Conservation (phyloP, 2,113 vertebrate genomes). For the Ibidorhyncha struthersii region DNA sequence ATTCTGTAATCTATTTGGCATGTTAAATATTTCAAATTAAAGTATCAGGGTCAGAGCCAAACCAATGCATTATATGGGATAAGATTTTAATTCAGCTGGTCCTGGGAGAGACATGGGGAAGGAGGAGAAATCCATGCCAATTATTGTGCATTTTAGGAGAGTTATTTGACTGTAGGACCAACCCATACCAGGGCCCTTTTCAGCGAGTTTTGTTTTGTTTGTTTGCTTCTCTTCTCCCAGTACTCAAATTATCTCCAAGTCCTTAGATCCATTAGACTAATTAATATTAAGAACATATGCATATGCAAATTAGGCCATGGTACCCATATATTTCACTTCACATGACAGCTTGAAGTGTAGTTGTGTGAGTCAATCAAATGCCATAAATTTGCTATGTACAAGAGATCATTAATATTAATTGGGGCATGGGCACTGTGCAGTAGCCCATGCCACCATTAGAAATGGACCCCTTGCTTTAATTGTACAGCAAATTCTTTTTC, state of each 20-base stretch:
- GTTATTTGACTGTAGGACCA: constrained; percentile 55
- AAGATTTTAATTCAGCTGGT: constrained; percentile 1
- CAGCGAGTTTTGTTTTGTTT: constrained; percentile 15
- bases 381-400: constrained; percentile 77
- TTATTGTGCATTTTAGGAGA: constrained; percentile 42
- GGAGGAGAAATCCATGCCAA: neutral
- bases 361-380: constrained; percentile 80
- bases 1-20: constrained; percentile 10
- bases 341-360: constrained; percentile 77
- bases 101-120: constrained; percentile 9
- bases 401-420: constrained; percentile 82
- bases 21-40: constrained; percentile 53
- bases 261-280: constrained; percentile 76
- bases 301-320: constrained; percentile 75
- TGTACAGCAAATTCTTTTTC: constrained; percentile 56
- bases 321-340: constrained; percentile 78
- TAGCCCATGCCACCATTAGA: constrained; percentile 76
- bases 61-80: constrained; percentile 29
- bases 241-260: constrained; percentile 66
- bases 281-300: constrained; percentile 82
- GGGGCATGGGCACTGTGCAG: constrained; percentile 74
- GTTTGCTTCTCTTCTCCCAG: constrained; percentile 36
- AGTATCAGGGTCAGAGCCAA: constrained; percentile 38
- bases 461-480: constrained; percentile 68
- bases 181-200: neutral